Evolutionary conservation across 2,888 invertebrate genomes (phyloP).

Genomic region (Drosophila neonasuta): DNA sequence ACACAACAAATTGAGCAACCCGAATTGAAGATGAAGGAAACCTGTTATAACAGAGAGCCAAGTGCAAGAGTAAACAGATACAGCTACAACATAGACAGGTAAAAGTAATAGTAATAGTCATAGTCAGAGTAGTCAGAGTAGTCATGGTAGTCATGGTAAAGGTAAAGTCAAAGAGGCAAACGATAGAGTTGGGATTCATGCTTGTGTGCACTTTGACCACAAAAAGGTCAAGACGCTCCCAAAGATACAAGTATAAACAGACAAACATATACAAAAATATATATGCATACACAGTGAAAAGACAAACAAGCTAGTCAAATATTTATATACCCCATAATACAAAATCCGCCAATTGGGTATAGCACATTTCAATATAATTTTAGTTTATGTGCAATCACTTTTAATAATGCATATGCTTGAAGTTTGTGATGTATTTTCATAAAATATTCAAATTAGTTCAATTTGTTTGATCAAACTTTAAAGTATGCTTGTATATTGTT

Average conservation of each 20-base stretch:
- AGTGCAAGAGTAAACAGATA: slow-evolving; percentile 59
- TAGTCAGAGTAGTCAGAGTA: too few relatives aligned
- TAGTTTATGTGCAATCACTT: too few relatives aligned
- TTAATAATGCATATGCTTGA: too few relatives aligned
- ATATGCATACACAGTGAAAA: slow-evolving; percentile 5
- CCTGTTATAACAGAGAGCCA: slow-evolving; percentile 61
- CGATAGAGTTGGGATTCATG: slow-evolving; percentile 62
- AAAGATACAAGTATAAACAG: slow-evolving; percentile 52
- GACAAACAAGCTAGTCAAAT: slow-evolving; percentile 42
- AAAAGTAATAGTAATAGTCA: slow-evolving; percentile 10
- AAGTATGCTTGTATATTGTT: too few relatives aligned
- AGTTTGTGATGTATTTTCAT: too few relatives aligned
- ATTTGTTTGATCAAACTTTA: too few relatives aligned
- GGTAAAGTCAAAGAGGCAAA: slow-evolving; percentile 25
- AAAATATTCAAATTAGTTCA: too few relatives aligned
- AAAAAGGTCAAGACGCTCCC: slow-evolving; percentile 70
- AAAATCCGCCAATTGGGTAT: background rate
- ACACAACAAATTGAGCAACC: slow-evolving; percentile 54
- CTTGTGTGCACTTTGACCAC: slow-evolving; percentile 75
- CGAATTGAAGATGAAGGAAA: slow-evolving; percentile 38
- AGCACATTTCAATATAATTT: background rate
- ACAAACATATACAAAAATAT: slow-evolving; percentile 3
- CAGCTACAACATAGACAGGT: slow-evolving; percentile 23
- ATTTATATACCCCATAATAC: slow-evolving; percentile 33
- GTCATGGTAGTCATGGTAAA: background rate